Conservation (phyloP, 2,113 vertebrate species). For the Amphiprion ocellaris region DNA sequence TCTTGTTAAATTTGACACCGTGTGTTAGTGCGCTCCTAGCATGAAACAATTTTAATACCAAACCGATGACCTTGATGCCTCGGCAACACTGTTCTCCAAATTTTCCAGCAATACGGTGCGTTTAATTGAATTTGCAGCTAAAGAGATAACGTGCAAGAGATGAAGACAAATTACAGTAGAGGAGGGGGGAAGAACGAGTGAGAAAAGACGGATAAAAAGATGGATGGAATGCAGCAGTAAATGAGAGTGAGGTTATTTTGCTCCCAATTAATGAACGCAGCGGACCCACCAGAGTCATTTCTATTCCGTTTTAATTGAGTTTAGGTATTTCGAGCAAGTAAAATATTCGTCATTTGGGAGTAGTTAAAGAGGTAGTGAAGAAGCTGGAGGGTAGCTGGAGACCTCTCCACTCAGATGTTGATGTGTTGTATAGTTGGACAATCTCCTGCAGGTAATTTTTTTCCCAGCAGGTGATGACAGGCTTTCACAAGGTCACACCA, state of each 20-base stretch:
- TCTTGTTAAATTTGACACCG: neutral
- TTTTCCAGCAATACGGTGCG: constrained; percentile 20
- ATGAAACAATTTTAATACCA: constrained; percentile 4
- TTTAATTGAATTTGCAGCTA: constrained; percentile 50
- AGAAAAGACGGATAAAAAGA: constrained; percentile 39
- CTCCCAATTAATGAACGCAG: constrained; percentile 57
- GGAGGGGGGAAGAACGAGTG: constrained; percentile 19
- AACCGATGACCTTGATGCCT: constrained; percentile 34
- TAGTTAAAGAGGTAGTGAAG: constrained; percentile 39
- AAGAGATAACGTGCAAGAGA: constrained; percentile 15
- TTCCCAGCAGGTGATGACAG: constrained; percentile 71
- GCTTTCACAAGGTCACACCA: constrained; percentile 73
- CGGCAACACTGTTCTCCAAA: neutral
- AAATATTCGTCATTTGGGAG: constrained; percentile 63
- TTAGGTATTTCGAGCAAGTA: constrained; percentile 62
- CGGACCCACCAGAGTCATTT: constrained; percentile 57
- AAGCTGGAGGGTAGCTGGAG: constrained; percentile 34
- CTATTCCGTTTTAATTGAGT: constrained; percentile 68
- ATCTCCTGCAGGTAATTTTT: constrained; percentile 66
- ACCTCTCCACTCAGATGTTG: constrained; percentile 21
- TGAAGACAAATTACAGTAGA: constrained; percentile 45
- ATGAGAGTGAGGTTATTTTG: constrained; percentile 42
- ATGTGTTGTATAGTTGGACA: constrained; percentile 56
- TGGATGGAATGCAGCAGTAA: constrained; percentile 34
- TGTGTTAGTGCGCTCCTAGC: neutral